Evolutionary conservation across 2,888 invertebrate genomes (phyloP), one percentile per base, ranked within the genome.

Genomic region (Linyphia triangularis): DNA sequence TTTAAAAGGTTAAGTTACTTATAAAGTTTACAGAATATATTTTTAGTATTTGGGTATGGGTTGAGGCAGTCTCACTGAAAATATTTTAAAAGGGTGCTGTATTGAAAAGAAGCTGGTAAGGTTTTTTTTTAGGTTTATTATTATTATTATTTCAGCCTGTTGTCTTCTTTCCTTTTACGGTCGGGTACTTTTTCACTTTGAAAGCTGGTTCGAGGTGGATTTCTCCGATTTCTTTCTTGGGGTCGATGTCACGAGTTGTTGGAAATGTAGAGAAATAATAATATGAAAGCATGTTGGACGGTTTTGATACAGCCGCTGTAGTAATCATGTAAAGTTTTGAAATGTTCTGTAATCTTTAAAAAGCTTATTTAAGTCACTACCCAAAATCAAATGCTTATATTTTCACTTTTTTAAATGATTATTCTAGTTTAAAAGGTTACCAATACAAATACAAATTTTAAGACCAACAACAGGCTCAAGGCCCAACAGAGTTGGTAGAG

Each of bases 11-110:
- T n/a, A n/a, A n/a, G n/a, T n/a, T n/a, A n/a, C n/a, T n/a, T n/a
- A n/a, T n/a, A n/a, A n/a, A n/a, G n/a, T n/a, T n/a, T n/a, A n/a
- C n/a, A n/a, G n/a, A n/a, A n/a, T n/a, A n/a, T n/a, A n/a, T n/a
- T n/a, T n/a, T 83, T 83, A 73, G 73, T 65, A 72, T 83, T 73
- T 72, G 65, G 83, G 73, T 73, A 61, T 65, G 26, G 43, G 63
- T 40, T 19, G 51, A 24, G 2, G 7, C 22, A 26, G 26, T 65
- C 26, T 26, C 30, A 22, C 26, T 26, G 82, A 61, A 65, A 73
- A 83, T 83, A 73, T 83, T 83, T 83, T 83, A 75, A 73, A 73
- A 73, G 73, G 63, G 73, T 63, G 22, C 24, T 51, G 30, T 22
- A 65, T 51, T 16, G 24, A 19, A 37, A 40, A 30, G 28, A 16